These are phyloP conservation scores for Eptatretus atami DNA, from an alignment of 2,797 vertebrate genomes.

Conservation along the genomic window DNA sequence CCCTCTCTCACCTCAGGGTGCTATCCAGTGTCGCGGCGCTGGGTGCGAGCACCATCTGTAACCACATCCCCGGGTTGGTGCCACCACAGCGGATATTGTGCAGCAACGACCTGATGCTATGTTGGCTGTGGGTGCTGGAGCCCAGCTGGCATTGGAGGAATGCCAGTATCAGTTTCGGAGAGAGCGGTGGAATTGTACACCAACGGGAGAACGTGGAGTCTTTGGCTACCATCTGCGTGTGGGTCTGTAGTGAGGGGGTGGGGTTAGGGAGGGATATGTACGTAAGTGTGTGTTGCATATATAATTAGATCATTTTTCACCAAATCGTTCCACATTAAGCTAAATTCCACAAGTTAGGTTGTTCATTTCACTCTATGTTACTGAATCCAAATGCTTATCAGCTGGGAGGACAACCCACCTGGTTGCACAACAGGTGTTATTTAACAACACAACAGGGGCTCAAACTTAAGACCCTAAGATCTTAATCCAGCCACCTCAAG, in stretches of 20 bases:
- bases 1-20: background rate
- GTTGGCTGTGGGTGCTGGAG: background rate
- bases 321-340: no score
- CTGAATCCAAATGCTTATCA: no score
- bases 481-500: no score
- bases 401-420: no score
- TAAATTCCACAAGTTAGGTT: no score
- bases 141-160: background rate
- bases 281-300: no score
- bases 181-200: slow-evolving; percentile 3
- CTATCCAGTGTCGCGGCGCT: background rate
- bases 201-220: background rate
- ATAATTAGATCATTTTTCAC: no score
- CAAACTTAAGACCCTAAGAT: no score
- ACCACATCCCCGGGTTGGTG: background rate
- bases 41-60: slow-evolving; percentile 1
- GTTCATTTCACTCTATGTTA: no score
- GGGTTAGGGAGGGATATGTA: background rate
- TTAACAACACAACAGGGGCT: no score
- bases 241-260: background rate
- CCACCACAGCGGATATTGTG: background rate
- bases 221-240: background rate
- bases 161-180: background rate
- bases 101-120: background rate
- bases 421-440: no score